Conservation (phyloP, 2,888 invertebrate genomes). For the Tiliacea citrago region DNA sequence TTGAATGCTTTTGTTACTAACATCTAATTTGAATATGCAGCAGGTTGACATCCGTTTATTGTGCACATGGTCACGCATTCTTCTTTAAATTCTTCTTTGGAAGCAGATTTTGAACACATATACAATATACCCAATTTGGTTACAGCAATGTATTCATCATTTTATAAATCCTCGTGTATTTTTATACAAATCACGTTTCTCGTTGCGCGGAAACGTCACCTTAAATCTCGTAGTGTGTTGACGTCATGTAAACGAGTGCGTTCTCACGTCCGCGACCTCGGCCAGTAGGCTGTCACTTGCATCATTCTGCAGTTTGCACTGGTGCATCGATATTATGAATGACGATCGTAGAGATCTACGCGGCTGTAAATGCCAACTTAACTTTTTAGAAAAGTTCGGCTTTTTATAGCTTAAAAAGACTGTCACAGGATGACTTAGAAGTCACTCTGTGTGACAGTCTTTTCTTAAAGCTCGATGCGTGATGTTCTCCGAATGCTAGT, state of each 20-base stretch:
- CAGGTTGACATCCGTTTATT: constrained; percentile 11
- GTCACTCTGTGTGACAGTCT: not conserved
- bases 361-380: not conserved
- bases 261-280: constrained; percentile 69
- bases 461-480: not conserved
- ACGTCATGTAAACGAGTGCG: constrained; percentile 53
- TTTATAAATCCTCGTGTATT: not conserved
- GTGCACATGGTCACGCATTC: not conserved
- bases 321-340: constrained; percentile 16
- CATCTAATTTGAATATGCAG: constrained; percentile 7
- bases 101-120: not conserved
- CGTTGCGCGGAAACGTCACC: constrained; percentile 30
- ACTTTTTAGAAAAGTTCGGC: not conserved
- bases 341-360: not conserved
- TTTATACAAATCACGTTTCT: constrained; percentile 8
- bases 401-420: not conserved
- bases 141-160: not conserved
- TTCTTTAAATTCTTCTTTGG: too few relatives aligned
- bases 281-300: constrained; percentile 27
- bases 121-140: too few relatives aligned
- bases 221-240: constrained; percentile 25
- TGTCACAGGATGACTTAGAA: not conserved
- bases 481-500: not conserved
- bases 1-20: constrained; percentile 11
- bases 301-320: constrained; percentile 26